Evolutionary conservation across 2,113 vertebrate genomes (phyloP).

Genomic region (Tupaia tana): DNA sequence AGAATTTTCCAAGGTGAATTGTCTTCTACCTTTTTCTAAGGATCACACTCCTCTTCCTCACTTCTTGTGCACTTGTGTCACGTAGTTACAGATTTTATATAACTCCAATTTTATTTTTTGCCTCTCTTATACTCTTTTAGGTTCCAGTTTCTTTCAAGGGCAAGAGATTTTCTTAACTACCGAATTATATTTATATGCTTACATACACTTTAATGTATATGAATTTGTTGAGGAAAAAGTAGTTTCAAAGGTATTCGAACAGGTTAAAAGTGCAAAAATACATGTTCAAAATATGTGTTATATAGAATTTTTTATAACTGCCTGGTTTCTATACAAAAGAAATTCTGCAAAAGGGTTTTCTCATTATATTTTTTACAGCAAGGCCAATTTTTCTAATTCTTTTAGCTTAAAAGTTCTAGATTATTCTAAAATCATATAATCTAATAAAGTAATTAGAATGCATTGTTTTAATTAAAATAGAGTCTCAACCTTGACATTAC

Average conservation of each 20-base stretch:
- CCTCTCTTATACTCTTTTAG: neutral
- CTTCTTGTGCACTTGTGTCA: neutral
- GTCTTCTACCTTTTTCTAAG: neutral
- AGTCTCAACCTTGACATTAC: neutral
- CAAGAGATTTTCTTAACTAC: neutral
- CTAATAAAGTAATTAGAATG: constrained; percentile 24
- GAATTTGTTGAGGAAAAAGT: neutral
- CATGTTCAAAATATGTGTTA: neutral
- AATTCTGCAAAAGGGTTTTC: neutral
- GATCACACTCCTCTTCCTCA: neutral
- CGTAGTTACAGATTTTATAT: neutral
- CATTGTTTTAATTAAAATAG: constrained; percentile 14
- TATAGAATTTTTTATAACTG: neutral
- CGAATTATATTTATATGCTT: neutral
- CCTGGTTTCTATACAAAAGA: constrained; percentile 15
- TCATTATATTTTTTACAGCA: neutral
- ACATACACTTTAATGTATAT: neutral
- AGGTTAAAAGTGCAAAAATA: neutral
- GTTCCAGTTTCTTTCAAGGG: neutral
- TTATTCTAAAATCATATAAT: neutral
- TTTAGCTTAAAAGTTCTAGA: neutral
- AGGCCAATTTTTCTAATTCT: constrained; percentile 7
- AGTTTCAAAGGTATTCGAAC: neutral
- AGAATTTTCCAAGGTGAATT: neutral
- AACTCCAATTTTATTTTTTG: neutral